Evolutionary conservation across 2,113 vertebrate genomes (phyloP).

Genomic region (Platichthys flesus): DNA sequence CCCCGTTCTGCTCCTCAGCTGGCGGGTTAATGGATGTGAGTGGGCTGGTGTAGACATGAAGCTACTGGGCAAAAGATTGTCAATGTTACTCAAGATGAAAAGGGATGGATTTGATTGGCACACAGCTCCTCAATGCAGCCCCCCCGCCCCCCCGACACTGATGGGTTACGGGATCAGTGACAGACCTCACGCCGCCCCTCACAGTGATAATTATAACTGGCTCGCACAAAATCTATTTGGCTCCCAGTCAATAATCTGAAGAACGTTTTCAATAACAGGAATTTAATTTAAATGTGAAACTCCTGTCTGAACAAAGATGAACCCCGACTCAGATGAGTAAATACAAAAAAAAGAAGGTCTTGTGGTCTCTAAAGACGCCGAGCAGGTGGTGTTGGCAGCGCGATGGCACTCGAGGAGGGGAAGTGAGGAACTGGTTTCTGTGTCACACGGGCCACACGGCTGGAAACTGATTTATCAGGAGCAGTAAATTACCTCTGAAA

Average conservation of each 20-base stretch:
- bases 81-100: no score
- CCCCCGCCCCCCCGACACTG: background rate
- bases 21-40: no score
- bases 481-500: conserved; percentile 30
- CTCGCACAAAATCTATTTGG: conserved; percentile 9
- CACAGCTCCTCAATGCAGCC: no score
- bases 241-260: background rate
- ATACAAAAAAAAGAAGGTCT: background rate
- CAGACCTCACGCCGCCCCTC: background rate
- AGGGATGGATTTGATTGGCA: background rate
- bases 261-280: conserved; percentile 2
- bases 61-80: no score
- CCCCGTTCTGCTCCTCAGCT: no score
- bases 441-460: background rate
- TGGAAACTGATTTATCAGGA: conserved; percentile 1
- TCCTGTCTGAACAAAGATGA: background rate
- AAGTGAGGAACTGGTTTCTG: background rate
- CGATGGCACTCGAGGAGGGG: background rate
- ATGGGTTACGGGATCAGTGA: background rate
- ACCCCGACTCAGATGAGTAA: background rate
- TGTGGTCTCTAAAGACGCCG: background rate
- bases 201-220: background rate
- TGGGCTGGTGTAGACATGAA: no score
- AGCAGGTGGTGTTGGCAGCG: background rate
- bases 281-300: conserved; percentile 6